Base-by-base conservation (phyloP, 2,888 invertebrate species). In the Protophormia terraenovae region DNA sequence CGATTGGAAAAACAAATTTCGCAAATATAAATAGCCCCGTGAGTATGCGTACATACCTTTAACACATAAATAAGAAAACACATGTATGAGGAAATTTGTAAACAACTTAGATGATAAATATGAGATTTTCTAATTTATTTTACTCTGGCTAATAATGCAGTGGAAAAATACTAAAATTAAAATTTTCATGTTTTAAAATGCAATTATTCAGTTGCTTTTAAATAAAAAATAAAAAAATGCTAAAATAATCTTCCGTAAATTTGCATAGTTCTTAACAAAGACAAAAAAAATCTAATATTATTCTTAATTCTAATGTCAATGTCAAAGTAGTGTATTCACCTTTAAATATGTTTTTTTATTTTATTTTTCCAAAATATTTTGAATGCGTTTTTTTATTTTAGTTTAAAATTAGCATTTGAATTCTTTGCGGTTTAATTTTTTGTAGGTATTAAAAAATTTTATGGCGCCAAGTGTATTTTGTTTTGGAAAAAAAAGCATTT, bases 381-480 rank as follows among this genome's bases (percentile, higher is more conserved):
- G 50, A 47, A 55, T 73, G 58, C 62, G 24, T 38, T 79, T 79
- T 78, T 32, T 16, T 47, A n/a, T 53, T 14, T 7, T 35, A 12
- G 14, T n/a, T 35, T 35, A 27, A 66, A 66, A 67, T 82, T 69
- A 66, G 66, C 64, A 76, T 55, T 72, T 27, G 12, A 12, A 22
- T 55, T 60, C 45, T 8, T 14, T 45, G n/a, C n/a, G 19, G 53
- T 12, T 38, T n/a, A n/a, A n/a, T n/a, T 35, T 71, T 53, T n/a
- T 7, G 3, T 38, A 6, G 55, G 14, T 10, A 7, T 27, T 3
- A 27, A 38, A 45, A 10, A 3, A 14, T n/a, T 4, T 12, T 24
- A 35, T 72, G 83, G 72, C 83, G 83, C 83, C 71, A 83, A 72
- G 66, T 83, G 67, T 77, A 58, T 55, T 53, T 24, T 14, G 8